Percentiles rank a stretch among this genome's conserved stretches.
Evolutionary conservation across 2,888 invertebrate genomes (phyloP).

Genomic region (Epinotia bilunana): DNA sequence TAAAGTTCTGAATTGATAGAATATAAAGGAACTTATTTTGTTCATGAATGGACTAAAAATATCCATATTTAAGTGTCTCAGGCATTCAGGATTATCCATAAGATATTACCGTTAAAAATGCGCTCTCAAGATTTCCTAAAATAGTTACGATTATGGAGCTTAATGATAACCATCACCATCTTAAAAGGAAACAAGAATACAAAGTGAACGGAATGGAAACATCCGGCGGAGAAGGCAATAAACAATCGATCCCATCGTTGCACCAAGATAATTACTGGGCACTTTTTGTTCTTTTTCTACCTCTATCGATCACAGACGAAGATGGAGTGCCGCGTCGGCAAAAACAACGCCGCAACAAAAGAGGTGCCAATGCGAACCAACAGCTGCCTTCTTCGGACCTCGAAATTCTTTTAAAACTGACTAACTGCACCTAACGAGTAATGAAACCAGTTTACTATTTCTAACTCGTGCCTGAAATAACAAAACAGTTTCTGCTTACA

Average conservation of each 20-base stretch:
- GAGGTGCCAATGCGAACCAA: slow-evolving; percentile 51
- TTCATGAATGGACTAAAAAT: neutral
- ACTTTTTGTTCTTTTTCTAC: slow-evolving; percentile 58
- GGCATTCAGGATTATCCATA: slow-evolving; percentile 1
- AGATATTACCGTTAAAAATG: slow-evolving; percentile 15
- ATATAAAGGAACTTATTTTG: neutral
- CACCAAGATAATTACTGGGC: slow-evolving; percentile 69
- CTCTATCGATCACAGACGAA: slow-evolving; percentile 56
- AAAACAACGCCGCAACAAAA: slow-evolving; percentile 57
- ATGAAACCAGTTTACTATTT: slow-evolving; percentile 20
- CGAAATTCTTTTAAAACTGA: slow-evolving; percentile 3
- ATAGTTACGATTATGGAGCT: slow-evolving; percentile 43
- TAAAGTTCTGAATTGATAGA: neutral
- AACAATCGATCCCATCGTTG: slow-evolving; percentile 74
- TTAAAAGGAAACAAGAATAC: slow-evolving; percentile 50
- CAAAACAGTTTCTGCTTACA: slow-evolving; percentile 9
- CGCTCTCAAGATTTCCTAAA: slow-evolving; percentile 30
- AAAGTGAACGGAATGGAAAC: slow-evolving; percentile 66
- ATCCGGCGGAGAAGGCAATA: slow-evolving; percentile 75
- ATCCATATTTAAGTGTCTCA: neutral
- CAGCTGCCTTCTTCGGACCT: slow-evolving; percentile 38
- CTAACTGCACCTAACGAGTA: slow-evolving; percentile 6
- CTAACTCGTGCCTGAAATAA: slow-evolving; percentile 19
- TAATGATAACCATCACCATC: slow-evolving; percentile 44
- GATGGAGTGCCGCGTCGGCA: slow-evolving; percentile 56